phyloP scores from a whole-genome alignment of 1,140 invertebrate species.

The Philopotamus ludificatus region DNA sequence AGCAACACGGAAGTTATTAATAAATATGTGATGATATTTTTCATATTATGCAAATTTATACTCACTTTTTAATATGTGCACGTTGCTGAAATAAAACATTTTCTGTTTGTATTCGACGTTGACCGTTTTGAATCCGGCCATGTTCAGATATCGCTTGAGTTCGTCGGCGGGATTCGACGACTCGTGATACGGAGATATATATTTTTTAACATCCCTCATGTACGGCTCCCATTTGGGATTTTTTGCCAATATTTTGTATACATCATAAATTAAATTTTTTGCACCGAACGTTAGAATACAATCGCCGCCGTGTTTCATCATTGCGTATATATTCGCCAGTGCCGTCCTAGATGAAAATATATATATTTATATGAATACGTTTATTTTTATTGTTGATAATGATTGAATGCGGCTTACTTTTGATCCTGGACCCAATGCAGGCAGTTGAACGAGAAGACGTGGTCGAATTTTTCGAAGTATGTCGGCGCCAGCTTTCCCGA shows the following conservation, averaged over 20 bases:
- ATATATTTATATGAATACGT: not conserved
- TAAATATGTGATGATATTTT: not conserved
- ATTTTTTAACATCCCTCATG: conserved; percentile 65
- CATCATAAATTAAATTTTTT: conserved; percentile 68
- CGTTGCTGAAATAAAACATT: conserved; percentile 63
- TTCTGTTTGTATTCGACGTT: conserved; percentile 65
- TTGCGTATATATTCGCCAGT: conserved; percentile 64
- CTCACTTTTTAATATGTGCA: conserved; percentile 61
- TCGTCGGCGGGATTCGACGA: conserved; percentile 62
- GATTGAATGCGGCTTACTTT: conserved; percentile 55
- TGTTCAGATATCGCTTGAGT: conserved; percentile 61
- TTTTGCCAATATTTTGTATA: conserved; percentile 63
- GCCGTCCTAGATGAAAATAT: conserved; percentile 53
- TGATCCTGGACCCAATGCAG: conserved; percentile 79
- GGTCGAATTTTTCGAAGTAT: conserved; percentile 61
- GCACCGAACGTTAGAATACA: conserved; percentile 69
- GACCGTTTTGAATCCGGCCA: conserved; percentile 65
- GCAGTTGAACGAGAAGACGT: conserved; percentile 78
- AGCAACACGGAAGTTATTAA: not conserved
- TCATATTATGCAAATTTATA: conserved; percentile 28
- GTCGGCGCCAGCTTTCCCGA: conserved; percentile 54
- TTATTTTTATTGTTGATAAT: conserved; percentile 3
- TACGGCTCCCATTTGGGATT: conserved; percentile 64
- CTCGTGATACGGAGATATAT: conserved; percentile 66
- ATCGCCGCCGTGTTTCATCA: conserved; percentile 66